phyloP scores from a whole-genome alignment of 2,888 invertebrate species.

The Athalia cordata region DNA sequence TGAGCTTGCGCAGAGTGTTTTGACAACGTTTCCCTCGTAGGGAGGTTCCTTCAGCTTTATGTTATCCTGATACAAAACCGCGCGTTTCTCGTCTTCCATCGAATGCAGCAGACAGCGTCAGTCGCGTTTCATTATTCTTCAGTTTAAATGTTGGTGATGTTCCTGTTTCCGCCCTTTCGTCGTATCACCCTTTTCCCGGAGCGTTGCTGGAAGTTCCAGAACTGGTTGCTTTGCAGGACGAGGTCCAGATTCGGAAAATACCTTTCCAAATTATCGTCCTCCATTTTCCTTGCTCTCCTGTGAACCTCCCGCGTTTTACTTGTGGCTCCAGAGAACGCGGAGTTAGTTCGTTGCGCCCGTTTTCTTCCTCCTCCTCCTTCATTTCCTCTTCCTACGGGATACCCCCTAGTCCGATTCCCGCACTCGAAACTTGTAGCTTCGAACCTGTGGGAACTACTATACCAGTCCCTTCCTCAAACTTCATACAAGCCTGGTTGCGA shows the following conservation, averaged over 20 bases:
- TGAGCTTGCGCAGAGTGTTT: constrained; percentile 26
- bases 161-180: background rate
- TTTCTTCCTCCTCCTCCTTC: no score
- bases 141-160: no score
- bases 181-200: background rate
- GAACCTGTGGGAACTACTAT: no score
- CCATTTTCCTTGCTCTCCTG: constrained; percentile 16
- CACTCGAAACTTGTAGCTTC: no score
- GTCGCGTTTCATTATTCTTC: background rate
- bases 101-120: background rate
- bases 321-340: background rate
- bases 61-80: constrained; percentile 24
- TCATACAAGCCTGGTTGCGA: constrained; percentile 19
- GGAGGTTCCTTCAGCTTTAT: constrained; percentile 8
- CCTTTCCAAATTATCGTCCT: no score
- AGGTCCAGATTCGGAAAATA: no score
- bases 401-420: no score
- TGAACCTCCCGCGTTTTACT: constrained; percentile 33
- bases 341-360: background rate
- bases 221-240: no score
- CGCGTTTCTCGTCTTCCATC: constrained; percentile 14
- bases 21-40: background rate
- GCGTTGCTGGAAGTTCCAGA: background rate
- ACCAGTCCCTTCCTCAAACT: background rate
- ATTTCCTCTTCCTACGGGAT: constrained; percentile 11